A percentile compares a stretch with the other conserved stretches of the same genome.
These are phyloP conservation scores for Acipenser oxyrinchus DNA, from an alignment of 2,797 vertebrate species.

Conservation along the genomic window DNA sequence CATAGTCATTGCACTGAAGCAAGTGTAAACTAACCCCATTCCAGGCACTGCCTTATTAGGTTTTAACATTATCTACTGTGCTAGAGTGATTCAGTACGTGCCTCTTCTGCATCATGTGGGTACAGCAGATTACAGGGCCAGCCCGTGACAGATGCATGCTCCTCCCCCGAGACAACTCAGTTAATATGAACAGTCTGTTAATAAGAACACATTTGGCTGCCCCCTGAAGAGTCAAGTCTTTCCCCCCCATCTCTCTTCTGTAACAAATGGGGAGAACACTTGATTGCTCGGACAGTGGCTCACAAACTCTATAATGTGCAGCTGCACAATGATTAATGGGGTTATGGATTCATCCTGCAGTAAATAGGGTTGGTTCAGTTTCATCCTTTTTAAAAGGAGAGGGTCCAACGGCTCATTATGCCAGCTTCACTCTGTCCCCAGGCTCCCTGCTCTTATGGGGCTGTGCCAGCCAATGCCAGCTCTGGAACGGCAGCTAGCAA, in stretches of 20 bases:
- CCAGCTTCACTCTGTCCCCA: neutral
- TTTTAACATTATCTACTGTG: too few relatives aligned
- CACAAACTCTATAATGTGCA: neutral
- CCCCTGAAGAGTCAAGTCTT: too few relatives aligned
- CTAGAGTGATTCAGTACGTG: too few relatives aligned
- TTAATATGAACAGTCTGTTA: too few relatives aligned
- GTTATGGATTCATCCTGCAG: neutral
- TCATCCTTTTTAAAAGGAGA: neutral
- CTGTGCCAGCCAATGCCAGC: neutral
- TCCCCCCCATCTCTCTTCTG: neutral
- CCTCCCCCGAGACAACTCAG: too few relatives aligned
- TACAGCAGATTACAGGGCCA: too few relatives aligned
- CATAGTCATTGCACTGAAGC: too few relatives aligned
- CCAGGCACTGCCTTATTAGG: too few relatives aligned
- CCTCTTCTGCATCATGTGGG: too few relatives aligned
- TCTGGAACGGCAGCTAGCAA: neutral
- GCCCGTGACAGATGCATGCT: too few relatives aligned
- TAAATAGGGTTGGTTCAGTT: neutral
- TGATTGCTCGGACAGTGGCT: neutral
- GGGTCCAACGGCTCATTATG: neutral
- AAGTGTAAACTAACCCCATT: too few relatives aligned
- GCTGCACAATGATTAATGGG: neutral
- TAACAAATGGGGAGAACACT: neutral
- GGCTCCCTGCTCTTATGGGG: slow-evolving; percentile 7
- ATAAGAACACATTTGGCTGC: too few relatives aligned